phyloP scores from a whole-genome alignment of 2,888 invertebrate genomes.

The Leptinotarsa juncta region DNA sequence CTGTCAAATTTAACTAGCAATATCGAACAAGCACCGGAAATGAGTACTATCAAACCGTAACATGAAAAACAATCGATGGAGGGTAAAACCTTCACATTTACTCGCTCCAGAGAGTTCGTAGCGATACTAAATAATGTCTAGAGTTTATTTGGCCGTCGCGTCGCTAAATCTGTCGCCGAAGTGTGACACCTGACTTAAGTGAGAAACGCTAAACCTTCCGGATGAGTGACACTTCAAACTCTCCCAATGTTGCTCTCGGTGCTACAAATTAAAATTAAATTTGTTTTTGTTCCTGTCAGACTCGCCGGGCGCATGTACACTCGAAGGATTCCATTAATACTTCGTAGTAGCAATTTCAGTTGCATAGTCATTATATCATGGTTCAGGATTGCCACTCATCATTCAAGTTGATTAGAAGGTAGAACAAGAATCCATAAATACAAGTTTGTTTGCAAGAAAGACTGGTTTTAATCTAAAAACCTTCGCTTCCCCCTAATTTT shows the following conservation, averaged over 20 bases:
- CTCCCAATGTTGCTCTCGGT: not conserved
- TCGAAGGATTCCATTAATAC: not conserved
- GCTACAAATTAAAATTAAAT: not conserved
- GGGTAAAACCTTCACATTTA: not conserved
- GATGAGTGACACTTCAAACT: slow-evolving; percentile 11
- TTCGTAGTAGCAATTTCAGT: not conserved
- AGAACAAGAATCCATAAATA: too few relatives aligned
- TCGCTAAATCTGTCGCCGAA: not conserved
- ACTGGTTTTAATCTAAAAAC: too few relatives aligned
- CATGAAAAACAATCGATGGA: too few relatives aligned
- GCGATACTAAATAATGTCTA: not conserved
- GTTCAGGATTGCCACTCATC: not conserved
- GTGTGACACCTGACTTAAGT: not conserved
- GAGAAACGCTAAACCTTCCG: not conserved
- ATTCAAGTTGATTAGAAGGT: not conserved
- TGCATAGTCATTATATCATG: slow-evolving; percentile 2
- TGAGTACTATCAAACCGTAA: too few relatives aligned
- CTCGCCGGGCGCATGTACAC: not conserved
- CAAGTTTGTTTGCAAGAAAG: too few relatives aligned
- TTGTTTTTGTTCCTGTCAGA: slow-evolving; percentile 4
- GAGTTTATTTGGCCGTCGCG: not conserved
- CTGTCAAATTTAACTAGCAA: too few relatives aligned
- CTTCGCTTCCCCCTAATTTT: too few relatives aligned
- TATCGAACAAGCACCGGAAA: too few relatives aligned
- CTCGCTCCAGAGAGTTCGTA: too few relatives aligned